Base-by-base conservation (phyloP, 1,140 invertebrate species). In the Mycetomoellerius zeteki region DNA sequence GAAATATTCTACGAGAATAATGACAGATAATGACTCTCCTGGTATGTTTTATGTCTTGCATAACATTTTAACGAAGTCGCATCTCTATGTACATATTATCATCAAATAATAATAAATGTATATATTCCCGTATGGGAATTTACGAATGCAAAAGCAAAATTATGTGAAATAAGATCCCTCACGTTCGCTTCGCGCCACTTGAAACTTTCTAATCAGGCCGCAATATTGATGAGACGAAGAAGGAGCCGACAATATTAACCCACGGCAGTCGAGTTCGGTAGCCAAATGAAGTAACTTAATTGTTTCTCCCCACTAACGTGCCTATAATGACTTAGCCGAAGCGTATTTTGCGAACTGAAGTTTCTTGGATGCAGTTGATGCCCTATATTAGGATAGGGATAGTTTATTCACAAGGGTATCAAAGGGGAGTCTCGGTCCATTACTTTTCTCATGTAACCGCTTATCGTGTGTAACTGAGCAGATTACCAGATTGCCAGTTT, bases 291-390 rank as follows among this genome's bases (percentile, higher is more conserved):
- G 54, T 84, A 75, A 84, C 69, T 73, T 75, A 75, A 84, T 84
- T 84, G 80, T 75, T 75, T 84, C 80, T 56, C 30, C 14, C 77
- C 62, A 37, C 47, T 84, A 82, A 82, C 80, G 52, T 73, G 80
- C 37, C 37, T 67, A 10, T 73, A 82, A 82, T 84, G 37, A 37
- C 67, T 75, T 75, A 50, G 80, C 80, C 69, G 69, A 62, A 27
- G 80, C 69, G 69, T 73, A 60, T 84, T 84, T 84, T 60, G 80
- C 43, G 16, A 60, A 84, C 52, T 73, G 75, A 84, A 84, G 80
- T 84, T 84, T 75, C 80, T 33, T 69, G 62, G n/a, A 16, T 43
- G 33, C 52, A 60, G 37, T 43, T 27, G 21, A 21, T 43, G 78
- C 16, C 50, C 33, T 43, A 43, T 43, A 14, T 7, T 64, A 52